Evolutionary conservation across 2,113 vertebrate genomes (phyloP).

Genomic region (Phrynosoma platyrhinos): DNA sequence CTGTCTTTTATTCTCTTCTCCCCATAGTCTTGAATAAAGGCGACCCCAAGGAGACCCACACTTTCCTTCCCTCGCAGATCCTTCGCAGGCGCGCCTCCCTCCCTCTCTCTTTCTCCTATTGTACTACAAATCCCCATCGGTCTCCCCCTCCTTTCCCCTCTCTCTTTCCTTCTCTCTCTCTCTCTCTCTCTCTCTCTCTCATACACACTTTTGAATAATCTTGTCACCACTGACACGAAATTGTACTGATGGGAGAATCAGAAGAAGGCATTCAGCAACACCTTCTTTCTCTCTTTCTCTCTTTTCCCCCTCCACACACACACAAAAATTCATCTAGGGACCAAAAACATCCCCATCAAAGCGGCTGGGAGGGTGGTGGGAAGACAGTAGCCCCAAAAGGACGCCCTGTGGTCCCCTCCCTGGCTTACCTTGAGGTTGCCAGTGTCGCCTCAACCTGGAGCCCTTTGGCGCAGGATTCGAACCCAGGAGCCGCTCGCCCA

Average conservation of each 20-base stretch:
- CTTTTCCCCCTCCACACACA: background rate
- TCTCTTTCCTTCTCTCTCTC: background rate
- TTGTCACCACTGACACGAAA: conserved; percentile 66
- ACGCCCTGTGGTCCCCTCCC: conserved; percentile 71
- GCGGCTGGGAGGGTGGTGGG: background rate
- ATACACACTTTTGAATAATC: conserved; percentile 50
- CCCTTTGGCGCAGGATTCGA: conserved; percentile 73
- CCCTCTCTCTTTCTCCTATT: too few species aligned
- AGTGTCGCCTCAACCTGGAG: conserved; percentile 72
- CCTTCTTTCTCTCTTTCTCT: conserved; percentile 64
- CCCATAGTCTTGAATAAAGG: too few species aligned
- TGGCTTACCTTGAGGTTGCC: conserved; percentile 84
- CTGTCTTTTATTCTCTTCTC: too few species aligned
- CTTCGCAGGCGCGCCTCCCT: too few species aligned
- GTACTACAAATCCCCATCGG: too few species aligned
- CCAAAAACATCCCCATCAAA: conserved; percentile 59
- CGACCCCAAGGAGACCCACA: too few species aligned
- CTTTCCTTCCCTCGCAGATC: too few species aligned
- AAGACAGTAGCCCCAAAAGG: conserved; percentile 53
- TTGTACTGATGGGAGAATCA: conserved; percentile 63
- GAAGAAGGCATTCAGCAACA: conserved; percentile 66
- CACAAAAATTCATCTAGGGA: conserved; percentile 26
- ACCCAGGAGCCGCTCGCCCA: conserved; percentile 72
- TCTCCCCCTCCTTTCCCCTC: background rate
- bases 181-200: too few species aligned